Evolutionary conservation across 53 echinoderm and acorn worm species (phyloP).

Genomic region (Luidia sarsii): DNA sequence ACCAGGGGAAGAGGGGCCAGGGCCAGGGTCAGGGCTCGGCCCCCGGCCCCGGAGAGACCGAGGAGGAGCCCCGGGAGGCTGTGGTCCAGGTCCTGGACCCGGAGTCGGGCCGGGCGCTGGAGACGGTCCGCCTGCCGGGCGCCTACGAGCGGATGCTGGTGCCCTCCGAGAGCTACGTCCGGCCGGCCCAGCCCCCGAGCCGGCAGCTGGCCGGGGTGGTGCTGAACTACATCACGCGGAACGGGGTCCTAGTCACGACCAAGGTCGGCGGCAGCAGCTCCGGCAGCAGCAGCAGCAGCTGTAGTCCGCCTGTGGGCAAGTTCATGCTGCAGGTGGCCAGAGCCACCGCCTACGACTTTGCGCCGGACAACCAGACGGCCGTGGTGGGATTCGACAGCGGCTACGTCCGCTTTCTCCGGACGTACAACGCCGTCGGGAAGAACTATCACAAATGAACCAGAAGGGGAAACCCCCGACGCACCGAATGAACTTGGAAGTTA

Average conservation of each 20-base stretch:
- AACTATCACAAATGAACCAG: constrained; percentile 43
- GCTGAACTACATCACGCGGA: constrained; percentile 31
- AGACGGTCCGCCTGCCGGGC: constrained; percentile 49
- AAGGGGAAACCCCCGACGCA: too few species aligned
- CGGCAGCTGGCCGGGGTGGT: constrained; percentile 43
- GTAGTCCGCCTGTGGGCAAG: constrained; percentile 57
- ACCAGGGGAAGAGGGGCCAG: constrained; percentile 44
- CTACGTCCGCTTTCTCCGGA: constrained; percentile 69
- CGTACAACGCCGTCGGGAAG: constrained; percentile 49
- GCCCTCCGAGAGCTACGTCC: constrained; percentile 44
- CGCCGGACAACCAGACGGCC: constrained; percentile 69
- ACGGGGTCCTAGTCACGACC: constrained; percentile 63
- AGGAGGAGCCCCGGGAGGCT: not conserved
- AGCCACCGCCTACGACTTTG: constrained; percentile 72
- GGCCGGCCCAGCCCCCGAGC: not conserved
- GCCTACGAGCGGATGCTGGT: constrained; percentile 61
- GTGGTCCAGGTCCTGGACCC: constrained; percentile 62
- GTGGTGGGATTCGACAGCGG: constrained; percentile 83
- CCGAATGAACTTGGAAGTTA: too few species aligned
- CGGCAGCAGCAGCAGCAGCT: constrained; percentile 46
- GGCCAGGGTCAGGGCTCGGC: too few species aligned
- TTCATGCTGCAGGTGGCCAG: constrained; percentile 61
- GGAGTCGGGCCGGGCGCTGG: constrained; percentile 49
- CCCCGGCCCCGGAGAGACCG: too few species aligned
- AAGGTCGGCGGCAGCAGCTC: constrained; percentile 52